phyloP scores from a whole-genome alignment of 2,888 invertebrate species.

The Apodemia duryi region DNA sequence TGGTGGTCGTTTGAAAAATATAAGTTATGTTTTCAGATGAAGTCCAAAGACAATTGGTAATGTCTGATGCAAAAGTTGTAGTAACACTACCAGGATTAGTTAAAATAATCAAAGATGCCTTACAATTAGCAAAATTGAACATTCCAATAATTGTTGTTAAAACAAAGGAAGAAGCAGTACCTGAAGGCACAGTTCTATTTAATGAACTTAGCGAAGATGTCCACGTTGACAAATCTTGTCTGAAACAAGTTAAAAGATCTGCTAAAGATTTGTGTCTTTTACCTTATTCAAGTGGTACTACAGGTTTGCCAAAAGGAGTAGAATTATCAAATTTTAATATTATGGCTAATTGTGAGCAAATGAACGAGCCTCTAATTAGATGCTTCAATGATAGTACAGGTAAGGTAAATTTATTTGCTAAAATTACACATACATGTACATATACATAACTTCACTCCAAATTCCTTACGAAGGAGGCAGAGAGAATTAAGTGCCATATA shows the following conservation, averaged over 20 bases:
- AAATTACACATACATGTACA: too few species aligned
- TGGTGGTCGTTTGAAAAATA: not conserved
- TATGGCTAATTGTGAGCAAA: constrained; percentile 69
- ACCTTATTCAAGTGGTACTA: constrained; percentile 93
- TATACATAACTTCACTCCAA: too few species aligned
- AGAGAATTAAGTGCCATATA: too few species aligned
- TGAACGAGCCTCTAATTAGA: constrained; percentile 48
- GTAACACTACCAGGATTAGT: constrained; percentile 80
- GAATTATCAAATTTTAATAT: constrained; percentile 82
- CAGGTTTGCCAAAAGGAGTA: constrained; percentile 90
- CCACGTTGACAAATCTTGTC: constrained; percentile 73
- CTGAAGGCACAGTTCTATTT: constrained; percentile 79
- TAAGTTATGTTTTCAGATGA: constrained; percentile 79
- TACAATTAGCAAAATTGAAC: constrained; percentile 64
- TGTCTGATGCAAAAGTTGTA: constrained; percentile 81
- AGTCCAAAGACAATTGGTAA: constrained; percentile 81
- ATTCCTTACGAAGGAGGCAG: too few species aligned
- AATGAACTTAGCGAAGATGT: constrained; percentile 79
- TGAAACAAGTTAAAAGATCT: constrained; percentile 63
- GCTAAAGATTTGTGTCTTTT: constrained; percentile 82
- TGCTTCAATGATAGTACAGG: constrained; percentile 60
- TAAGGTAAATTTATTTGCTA: constrained; percentile 28
- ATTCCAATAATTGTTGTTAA: constrained; percentile 77
- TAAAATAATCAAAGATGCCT: constrained; percentile 63
- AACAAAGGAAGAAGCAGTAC: constrained; percentile 52